These are phyloP conservation scores for Morphnarchus princeps DNA, from an alignment of 2,113 vertebrate species.

Conservation along the genomic window DNA sequence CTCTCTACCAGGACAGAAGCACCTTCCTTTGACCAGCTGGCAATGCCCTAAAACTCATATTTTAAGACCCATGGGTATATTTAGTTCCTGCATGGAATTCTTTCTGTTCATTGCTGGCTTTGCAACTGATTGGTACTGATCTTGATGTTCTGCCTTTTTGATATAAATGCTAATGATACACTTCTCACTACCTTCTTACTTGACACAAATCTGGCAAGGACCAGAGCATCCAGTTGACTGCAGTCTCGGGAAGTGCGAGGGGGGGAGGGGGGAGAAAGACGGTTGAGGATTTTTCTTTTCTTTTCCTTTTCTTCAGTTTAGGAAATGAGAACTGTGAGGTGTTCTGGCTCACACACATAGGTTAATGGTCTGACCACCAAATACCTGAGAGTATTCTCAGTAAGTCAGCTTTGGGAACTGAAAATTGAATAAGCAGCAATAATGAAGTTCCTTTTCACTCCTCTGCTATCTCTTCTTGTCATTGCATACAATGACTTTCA, in stretches of 20 bases:
- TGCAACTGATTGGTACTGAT: background rate
- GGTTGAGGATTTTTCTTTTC: background rate
- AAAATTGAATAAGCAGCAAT: conserved; percentile 41
- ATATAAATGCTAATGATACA: background rate
- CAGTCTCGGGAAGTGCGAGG: background rate
- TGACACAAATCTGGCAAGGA: background rate
- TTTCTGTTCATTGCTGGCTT: background rate
- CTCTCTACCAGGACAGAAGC: background rate
- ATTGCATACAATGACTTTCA: background rate
- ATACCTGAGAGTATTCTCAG: background rate
- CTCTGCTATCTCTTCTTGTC: background rate
- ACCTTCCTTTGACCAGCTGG: background rate
- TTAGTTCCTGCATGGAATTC: background rate
- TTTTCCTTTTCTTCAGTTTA: background rate
- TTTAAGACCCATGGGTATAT: background rate
- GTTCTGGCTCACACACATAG: background rate
- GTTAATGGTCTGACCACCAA: conserved; percentile 41
- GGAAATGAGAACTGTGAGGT: background rate
- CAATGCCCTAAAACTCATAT: background rate
- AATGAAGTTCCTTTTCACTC: conserved; percentile 22
- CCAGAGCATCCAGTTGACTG: background rate
- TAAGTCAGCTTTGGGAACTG: background rate
- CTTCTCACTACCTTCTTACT: background rate
- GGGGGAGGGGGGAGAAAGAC: background rate
- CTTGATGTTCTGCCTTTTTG: background rate